phyloP scores from a whole-genome alignment of 2,888 invertebrate species.

The Drosophila barbarae region DNA sequence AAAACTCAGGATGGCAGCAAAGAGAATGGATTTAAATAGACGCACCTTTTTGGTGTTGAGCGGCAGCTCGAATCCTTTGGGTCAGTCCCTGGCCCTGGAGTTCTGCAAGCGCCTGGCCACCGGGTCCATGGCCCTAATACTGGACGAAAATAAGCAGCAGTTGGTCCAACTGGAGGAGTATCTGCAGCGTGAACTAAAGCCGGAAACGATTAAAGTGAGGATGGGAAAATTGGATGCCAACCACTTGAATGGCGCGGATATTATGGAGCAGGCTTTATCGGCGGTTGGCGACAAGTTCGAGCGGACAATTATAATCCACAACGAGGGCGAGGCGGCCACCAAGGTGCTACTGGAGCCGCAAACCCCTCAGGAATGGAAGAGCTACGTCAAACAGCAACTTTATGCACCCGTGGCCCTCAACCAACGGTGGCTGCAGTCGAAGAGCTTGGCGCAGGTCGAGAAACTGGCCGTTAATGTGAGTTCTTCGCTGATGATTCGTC shows the following conservation, averaged over 20 bases:
- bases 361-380: conserved; percentile 58
- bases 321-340: conserved; percentile 73
- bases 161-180: conserved; percentile 84
- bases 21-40: conserved; percentile 82
- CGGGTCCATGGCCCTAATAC: conserved; percentile 86
- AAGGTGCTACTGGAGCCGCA: conserved; percentile 72
- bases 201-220: conserved; percentile 24
- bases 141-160: conserved; percentile 86
- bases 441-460: conserved; percentile 41
- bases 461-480: conserved; percentile 75
- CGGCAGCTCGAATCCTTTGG: conserved; percentile 93
- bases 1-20: conserved; percentile 61
- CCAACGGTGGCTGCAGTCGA: conserved; percentile 66
- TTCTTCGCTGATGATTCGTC: conserved; percentile 69
- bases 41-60: conserved; percentile 86
- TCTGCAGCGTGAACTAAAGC: conserved; percentile 78
- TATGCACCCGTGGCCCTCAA: conserved; percentile 72
- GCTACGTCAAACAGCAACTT: conserved; percentile 68
- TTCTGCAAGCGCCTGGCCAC: conserved; percentile 84
- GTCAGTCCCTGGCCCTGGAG: conserved; percentile 87
- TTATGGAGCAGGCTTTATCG: conserved; percentile 54
- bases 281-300: conserved; percentile 52
- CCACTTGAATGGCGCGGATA: conserved; percentile 79
- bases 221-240: conserved; percentile 77
- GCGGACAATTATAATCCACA: conserved; percentile 73